These are phyloP conservation scores for Crax fasciolata DNA, from an alignment of 2,797 vertebrate species.

Conservation along the genomic window DNA sequence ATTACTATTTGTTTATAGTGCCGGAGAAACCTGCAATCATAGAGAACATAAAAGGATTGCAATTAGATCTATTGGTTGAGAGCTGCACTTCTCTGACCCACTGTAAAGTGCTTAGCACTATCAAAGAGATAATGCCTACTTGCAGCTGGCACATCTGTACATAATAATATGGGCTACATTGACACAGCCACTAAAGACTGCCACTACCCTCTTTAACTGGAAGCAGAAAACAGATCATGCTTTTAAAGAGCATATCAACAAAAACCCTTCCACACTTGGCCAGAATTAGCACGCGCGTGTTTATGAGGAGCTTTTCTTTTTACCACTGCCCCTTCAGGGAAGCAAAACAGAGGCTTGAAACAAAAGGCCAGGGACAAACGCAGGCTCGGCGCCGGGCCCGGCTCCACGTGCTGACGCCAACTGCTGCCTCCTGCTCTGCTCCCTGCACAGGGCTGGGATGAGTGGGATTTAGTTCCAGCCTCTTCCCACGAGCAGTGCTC, in stretches of 20 bases:
- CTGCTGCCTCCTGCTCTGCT: not conserved
- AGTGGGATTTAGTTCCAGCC: not conserved
- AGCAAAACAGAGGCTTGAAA: conserved; percentile 8
- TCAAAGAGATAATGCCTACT: conserved; percentile 88
- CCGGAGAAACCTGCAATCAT: conserved; percentile 94
- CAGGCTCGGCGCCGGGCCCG: not conserved
- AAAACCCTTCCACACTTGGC: conserved; percentile 53
- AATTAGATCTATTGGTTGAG: conserved; percentile 93
- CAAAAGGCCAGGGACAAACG: not conserved
- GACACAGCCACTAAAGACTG: conserved; percentile 84
- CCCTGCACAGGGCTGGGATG: not conserved
- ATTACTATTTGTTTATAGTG: conserved; percentile 91
- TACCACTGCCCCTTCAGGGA: conserved; percentile 17
- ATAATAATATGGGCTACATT: conserved; percentile 83
- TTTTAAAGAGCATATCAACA: conserved; percentile 83
- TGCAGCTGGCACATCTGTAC: conserved; percentile 87
- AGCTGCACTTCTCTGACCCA: conserved; percentile 89
- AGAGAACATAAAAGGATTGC: conserved; percentile 90
- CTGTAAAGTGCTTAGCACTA: conserved; percentile 91
- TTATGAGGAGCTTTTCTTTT: not conserved
- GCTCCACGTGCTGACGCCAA: rapidly evolving
- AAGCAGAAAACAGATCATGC: conserved; percentile 84
- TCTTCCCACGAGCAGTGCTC: not conserved
- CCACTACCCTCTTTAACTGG: conserved; percentile 81
- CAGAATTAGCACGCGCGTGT: conserved; percentile 48